phyloP scores from a whole-genome alignment of 2,113 vertebrate species.

The Odocoileus hemionus region DNA sequence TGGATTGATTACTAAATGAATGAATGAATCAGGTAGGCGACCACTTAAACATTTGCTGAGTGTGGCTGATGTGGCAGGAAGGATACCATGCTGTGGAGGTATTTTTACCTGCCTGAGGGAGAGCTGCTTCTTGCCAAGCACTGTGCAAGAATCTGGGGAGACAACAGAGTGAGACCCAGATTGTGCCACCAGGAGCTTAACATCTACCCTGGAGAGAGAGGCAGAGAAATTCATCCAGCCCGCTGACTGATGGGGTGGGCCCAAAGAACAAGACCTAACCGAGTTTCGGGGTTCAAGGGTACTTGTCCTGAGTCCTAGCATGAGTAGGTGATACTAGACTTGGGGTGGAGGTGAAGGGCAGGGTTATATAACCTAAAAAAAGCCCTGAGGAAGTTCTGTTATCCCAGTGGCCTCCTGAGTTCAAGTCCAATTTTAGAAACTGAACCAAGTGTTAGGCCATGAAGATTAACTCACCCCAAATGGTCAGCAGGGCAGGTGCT shows the following conservation, averaged over 20 bases:
- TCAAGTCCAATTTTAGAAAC: slow-evolving; percentile 42
- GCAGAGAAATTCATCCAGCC: not conserved
- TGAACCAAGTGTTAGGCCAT: not conserved
- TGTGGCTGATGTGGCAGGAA: not conserved
- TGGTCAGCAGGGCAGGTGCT: not conserved
- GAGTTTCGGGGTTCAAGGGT: not conserved
- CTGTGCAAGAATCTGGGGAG: not conserved
- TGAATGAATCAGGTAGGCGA: not conserved
- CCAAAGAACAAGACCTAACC: not conserved
- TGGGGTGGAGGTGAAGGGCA: not conserved
- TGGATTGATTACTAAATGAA: not conserved
- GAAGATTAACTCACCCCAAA: not conserved
- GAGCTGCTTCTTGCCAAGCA: not conserved
- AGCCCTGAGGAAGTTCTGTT: not conserved
- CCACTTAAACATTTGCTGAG: not conserved
- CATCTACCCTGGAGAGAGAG: not conserved
- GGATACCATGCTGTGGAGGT: not conserved
- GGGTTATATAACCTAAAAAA: not conserved
- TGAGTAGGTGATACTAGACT: not conserved
- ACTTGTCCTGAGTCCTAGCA: not conserved
- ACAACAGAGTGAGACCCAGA: not conserved
- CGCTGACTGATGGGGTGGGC: too few relatives aligned
- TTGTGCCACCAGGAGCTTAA: not conserved
- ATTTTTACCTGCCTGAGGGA: not conserved
- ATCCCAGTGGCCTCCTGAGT: not conserved